Percentiles rank a stretch among this genome's conserved stretches.
phyloP scores from a whole-genome alignment of 1,140 invertebrate genomes.

The Drosophila orosa region DNA sequence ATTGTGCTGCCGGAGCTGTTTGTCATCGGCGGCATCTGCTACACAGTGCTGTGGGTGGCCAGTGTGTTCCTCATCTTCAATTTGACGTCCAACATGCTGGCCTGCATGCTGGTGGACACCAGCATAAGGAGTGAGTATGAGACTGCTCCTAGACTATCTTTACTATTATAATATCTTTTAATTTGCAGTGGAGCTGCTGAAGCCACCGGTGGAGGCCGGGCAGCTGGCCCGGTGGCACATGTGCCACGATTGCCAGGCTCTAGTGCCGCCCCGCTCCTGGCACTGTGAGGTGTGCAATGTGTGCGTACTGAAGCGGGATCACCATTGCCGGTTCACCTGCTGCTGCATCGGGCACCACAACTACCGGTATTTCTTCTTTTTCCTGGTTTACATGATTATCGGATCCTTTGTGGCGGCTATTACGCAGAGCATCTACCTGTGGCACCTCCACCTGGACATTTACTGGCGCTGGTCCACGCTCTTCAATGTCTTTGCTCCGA shows the following conservation, averaged over 20 bases:
- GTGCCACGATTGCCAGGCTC: slow-evolving; percentile 90
- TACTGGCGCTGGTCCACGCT: slow-evolving; percentile 86
- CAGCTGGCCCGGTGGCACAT: slow-evolving; percentile 87
- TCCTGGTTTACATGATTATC: slow-evolving; percentile 91
- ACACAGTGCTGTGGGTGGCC: slow-evolving; percentile 87
- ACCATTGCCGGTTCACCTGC: slow-evolving; percentile 96
- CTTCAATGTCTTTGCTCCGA: slow-evolving; percentile 88
- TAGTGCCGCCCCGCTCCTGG: slow-evolving; percentile 94
- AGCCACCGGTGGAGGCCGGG: slow-evolving; percentile 49
- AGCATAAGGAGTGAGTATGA: slow-evolving; percentile 86
- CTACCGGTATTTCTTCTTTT: slow-evolving; percentile 94
- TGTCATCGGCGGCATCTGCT: slow-evolving; percentile 80
- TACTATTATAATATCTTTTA: not conserved
- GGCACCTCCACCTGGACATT: slow-evolving; percentile 84
- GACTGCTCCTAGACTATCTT: not conserved
- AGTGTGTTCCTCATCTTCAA: slow-evolving; percentile 91
- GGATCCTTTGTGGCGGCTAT: slow-evolving; percentile 88
- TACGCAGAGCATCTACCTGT: slow-evolving; percentile 89
- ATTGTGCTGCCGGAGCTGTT: slow-evolving; percentile 88
- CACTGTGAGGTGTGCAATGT: slow-evolving; percentile 92
- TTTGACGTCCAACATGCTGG: slow-evolving; percentile 90
- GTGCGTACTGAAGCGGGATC: slow-evolving; percentile 96
- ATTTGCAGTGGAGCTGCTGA: slow-evolving; percentile 49
- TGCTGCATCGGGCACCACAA: slow-evolving; percentile 96
- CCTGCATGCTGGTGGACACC: slow-evolving; percentile 90